Evolutionary conservation across 1,140 invertebrate species (phyloP).

Genomic region (Octopus sinensis): DNA sequence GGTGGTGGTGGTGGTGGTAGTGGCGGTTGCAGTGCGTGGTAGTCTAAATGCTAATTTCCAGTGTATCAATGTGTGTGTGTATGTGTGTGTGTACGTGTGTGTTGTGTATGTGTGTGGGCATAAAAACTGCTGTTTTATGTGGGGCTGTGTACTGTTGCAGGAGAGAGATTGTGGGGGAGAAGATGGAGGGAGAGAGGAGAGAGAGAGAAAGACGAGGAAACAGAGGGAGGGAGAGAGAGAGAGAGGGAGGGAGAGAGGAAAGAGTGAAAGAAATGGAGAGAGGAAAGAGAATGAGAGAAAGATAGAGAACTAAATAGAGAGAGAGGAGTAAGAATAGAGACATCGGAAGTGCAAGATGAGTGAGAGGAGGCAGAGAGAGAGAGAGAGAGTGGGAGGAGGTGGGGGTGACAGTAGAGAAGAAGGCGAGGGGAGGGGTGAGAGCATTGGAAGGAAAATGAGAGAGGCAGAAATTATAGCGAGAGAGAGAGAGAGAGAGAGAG

Average conservation of each 20-base stretch:
- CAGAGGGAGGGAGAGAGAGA: neutral
- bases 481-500: neutral
- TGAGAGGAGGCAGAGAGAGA: neutral
- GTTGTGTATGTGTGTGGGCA: too few relatives aligned
- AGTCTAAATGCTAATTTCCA: too few relatives aligned
- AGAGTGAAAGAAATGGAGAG: neutral
- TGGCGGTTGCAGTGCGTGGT: too few relatives aligned
- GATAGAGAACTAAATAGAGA: neutral
- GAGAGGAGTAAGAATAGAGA: neutral
- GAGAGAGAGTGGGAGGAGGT: neutral
- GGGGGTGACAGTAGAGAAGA: neutral
- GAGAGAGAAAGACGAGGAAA: neutral
- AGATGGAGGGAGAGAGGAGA: neutral
- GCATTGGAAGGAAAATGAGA: neutral
- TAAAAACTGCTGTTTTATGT: too few relatives aligned
- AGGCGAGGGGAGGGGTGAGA: neutral
- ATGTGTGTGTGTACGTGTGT: too few relatives aligned
- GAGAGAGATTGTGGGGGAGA: neutral
- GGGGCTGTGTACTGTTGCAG: too few relatives aligned
- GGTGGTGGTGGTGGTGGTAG: too few relatives aligned
- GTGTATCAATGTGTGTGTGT: too few relatives aligned
- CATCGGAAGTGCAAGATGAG: neutral
- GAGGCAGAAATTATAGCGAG: neutral
- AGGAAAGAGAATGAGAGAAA: neutral
- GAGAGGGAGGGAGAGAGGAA: neutral